Percentiles rank a stretch among this genome's conserved stretches.
Evolutionary conservation across 2,797 vertebrate species (phyloP).

Genomic region (Brotula barbata): DNA sequence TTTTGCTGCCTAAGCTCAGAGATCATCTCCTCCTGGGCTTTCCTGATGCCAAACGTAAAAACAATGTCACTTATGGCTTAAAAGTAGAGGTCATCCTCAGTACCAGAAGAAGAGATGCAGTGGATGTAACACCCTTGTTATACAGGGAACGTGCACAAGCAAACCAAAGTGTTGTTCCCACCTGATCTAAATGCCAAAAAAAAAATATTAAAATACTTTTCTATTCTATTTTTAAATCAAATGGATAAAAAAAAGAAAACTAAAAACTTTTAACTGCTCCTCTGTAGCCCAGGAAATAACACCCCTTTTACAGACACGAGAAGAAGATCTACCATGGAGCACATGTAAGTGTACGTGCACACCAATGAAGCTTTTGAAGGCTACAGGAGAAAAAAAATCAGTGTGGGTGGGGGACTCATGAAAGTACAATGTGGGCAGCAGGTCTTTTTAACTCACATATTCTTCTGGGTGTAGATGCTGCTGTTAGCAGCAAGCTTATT

Average conservation of each 20-base stretch:
- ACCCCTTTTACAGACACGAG: constrained; percentile 10
- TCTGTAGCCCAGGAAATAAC: constrained; percentile 8
- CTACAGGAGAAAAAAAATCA: constrained; percentile 18
- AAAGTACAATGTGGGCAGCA: constrained; percentile 42
- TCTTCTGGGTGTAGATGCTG: constrained; percentile 98
- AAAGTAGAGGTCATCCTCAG: too few species aligned
- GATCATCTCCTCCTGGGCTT: constrained; percentile 99
- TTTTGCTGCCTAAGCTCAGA: constrained; percentile 98
- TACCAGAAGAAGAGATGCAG: background rate
- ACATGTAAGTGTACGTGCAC: constrained; percentile 15
- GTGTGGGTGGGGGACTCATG: constrained; percentile 34
- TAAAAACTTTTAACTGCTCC: background rate
- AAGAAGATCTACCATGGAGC: constrained; percentile 9
- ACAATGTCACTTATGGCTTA: constrained; percentile 4
- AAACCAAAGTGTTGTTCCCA: background rate
- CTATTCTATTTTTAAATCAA: too few species aligned
- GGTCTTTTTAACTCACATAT: constrained; percentile 88
- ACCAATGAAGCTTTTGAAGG: constrained; percentile 49
- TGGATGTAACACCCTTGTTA: background rate
- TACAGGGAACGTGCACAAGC: background rate
- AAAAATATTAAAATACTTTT: too few species aligned
- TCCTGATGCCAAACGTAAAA: constrained; percentile 78
- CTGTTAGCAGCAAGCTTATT: constrained; percentile 99
- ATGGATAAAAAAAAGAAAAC: too few species aligned
- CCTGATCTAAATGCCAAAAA: constrained; percentile 1